phyloP scores from a whole-genome alignment of 2,888 invertebrate species.

The Dorcus hopei region DNA sequence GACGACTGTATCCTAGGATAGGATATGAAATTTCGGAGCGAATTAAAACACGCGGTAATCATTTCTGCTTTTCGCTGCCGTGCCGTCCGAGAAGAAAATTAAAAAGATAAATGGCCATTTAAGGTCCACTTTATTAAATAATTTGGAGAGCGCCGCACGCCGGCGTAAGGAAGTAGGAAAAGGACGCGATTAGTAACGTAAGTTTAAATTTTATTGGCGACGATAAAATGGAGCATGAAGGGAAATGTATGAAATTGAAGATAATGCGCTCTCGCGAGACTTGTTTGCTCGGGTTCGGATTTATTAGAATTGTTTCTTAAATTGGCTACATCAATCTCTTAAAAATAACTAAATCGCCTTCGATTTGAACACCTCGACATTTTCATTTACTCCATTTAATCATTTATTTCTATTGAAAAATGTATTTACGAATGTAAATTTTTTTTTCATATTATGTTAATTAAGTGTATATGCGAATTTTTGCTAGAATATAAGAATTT shows the following conservation, averaged over 20 bases:
- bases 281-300: conserved; percentile 22
- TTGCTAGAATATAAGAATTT: too few relatives aligned
- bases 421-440: too few relatives aligned
- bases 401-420: too few relatives aligned
- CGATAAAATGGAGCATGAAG: conserved; percentile 5
- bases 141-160: neutral
- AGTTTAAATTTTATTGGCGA: conserved; percentile 11
- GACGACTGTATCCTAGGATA: too few relatives aligned
- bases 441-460: too few relatives aligned
- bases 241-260: conserved; percentile 25
- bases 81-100: neutral
- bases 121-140: neutral
- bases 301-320: conserved; percentile 26
- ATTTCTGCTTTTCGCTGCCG: too few relatives aligned
- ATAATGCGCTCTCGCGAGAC: conserved; percentile 23
- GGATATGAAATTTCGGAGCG: too few relatives aligned
- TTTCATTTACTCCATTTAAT: neutral
- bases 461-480: too few relatives aligned
- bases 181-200: neutral
- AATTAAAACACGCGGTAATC: too few relatives aligned
- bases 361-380: neutral
- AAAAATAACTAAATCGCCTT: conserved; percentile 8
- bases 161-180: neutral
- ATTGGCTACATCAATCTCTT: conserved; percentile 24
- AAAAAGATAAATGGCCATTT: neutral